Evolutionary conservation across 2,113 vertebrate genomes (phyloP).

Genomic region (Gobius niger): DNA sequence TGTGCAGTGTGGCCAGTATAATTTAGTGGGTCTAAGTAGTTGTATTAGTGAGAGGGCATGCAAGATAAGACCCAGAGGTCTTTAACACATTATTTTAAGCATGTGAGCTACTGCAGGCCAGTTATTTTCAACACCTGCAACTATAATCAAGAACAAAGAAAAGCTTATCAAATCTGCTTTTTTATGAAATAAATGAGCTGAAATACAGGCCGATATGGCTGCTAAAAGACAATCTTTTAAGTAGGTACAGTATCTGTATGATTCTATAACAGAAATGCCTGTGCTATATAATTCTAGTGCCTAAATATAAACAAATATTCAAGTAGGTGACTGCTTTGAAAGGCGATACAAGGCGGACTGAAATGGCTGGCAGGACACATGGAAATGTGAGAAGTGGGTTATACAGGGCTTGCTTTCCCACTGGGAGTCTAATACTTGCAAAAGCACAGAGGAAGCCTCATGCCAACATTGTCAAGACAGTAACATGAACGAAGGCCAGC

Average conservation of each 20-base stretch:
- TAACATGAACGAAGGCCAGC: conserved; percentile 11
- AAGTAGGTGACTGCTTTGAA: conserved; percentile 33
- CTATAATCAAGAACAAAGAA: conserved; percentile 18
- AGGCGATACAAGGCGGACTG: conserved; percentile 44
- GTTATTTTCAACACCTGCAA: conserved; percentile 13
- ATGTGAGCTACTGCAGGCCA: conserved; percentile 36
- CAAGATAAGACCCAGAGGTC: conserved; percentile 43
- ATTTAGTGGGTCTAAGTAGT: conserved; percentile 59
- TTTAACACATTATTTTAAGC: conserved; percentile 65
- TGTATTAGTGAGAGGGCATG: conserved; percentile 28
- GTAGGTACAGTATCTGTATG: neutral
- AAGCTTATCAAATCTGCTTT: too few species aligned
- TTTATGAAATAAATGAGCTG: too few species aligned
- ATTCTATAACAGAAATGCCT: neutral
- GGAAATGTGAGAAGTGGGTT: conserved; percentile 46
- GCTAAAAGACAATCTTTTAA: neutral
- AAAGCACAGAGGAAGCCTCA: conserved; percentile 25
- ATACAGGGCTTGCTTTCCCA: conserved; percentile 38
- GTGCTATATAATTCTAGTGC: neutral
- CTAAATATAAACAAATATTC: conserved; percentile 27
- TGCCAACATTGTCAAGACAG: conserved; percentile 21
- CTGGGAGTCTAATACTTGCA: conserved; percentile 32
- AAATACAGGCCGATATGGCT: neutral
- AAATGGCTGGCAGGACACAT: conserved; percentile 32
- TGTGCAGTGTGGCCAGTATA: conserved; percentile 64